Conservation (phyloP, 2,888 invertebrate species). For the Netelia melanura region DNA sequence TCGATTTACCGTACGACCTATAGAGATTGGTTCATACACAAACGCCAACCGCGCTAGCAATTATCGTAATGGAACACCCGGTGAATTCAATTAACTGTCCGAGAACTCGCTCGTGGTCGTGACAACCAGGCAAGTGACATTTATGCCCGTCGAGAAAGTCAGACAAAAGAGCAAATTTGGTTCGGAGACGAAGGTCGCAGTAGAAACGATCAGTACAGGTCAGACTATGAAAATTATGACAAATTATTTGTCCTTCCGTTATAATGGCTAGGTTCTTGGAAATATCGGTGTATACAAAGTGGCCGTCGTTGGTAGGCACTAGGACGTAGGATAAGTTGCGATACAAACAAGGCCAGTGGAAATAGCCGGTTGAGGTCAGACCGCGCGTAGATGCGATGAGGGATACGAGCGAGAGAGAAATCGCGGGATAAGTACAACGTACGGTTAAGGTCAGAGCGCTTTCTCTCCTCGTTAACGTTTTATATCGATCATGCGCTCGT, state of each 20-base stretch:
- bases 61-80: slow-evolving; percentile 34
- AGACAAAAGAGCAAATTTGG: slow-evolving; percentile 4
- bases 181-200: not conserved
- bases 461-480: slow-evolving; percentile 18
- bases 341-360: slow-evolving; percentile 31
- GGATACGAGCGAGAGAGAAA: not conserved
- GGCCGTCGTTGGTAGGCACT: not conserved
- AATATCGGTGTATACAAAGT: not conserved
- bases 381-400: not conserved
- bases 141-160: not conserved
- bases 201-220: slow-evolving; percentile 12
- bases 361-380: slow-evolving; percentile 42
- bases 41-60: not conserved
- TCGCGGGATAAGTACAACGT: slow-evolving; percentile 22
- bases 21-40: slow-evolving; percentile 27
- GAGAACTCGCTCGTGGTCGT: not conserved
- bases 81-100: slow-evolving; percentile 31
- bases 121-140: not conserved
- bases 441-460: slow-evolving; percentile 26
- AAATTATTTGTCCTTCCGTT: not conserved
- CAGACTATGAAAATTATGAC: slow-evolving; percentile 15
- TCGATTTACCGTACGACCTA: slow-evolving; percentile 5
- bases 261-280: slow-evolving; percentile 10
- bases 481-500: slow-evolving; percentile 33
- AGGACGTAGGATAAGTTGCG: not conserved